Conservation (phyloP, 1,140 invertebrate species). For the Ruditapes philippinarum region DNA sequence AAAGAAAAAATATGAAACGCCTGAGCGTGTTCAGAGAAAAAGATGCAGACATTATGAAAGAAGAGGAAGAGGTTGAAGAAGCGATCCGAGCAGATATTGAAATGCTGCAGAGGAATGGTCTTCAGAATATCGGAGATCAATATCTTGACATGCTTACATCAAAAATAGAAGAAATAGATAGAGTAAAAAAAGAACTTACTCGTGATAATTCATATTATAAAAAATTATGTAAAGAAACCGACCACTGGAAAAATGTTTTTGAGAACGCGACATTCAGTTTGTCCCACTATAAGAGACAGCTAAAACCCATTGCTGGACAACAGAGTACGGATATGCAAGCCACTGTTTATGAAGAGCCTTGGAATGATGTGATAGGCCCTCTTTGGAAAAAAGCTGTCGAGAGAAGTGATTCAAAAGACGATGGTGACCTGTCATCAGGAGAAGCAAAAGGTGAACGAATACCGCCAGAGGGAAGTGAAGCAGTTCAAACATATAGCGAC, state of each 20-base stretch:
- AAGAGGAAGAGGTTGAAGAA: background rate
- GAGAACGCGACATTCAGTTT: background rate
- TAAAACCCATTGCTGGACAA: too few species aligned
- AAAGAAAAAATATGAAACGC: too few species aligned
- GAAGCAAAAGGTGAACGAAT: too few species aligned
- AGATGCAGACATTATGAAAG: too few species aligned
- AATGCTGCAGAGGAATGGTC: background rate
- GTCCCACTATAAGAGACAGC: background rate
- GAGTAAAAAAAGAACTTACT: background rate
- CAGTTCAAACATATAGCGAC: too few species aligned
- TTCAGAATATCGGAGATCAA: background rate
- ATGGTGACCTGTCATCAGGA: too few species aligned
- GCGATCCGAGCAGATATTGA: background rate
- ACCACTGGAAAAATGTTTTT: background rate
- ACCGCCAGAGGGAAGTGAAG: too few species aligned
- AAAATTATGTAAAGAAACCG: background rate
- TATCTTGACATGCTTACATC: background rate
- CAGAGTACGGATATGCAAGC: too few species aligned
- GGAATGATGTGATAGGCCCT: background rate
- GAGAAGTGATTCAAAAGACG: too few species aligned
- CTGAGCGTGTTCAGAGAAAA: too few species aligned
- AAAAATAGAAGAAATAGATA: slow-evolving; percentile 16
- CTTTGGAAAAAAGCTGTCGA: background rate
- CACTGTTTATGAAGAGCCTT: background rate
- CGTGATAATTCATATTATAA: background rate